These are phyloP conservation scores for Steatornis caripensis DNA, from an alignment of 2,113 vertebrate species.

Conservation along the genomic window DNA sequence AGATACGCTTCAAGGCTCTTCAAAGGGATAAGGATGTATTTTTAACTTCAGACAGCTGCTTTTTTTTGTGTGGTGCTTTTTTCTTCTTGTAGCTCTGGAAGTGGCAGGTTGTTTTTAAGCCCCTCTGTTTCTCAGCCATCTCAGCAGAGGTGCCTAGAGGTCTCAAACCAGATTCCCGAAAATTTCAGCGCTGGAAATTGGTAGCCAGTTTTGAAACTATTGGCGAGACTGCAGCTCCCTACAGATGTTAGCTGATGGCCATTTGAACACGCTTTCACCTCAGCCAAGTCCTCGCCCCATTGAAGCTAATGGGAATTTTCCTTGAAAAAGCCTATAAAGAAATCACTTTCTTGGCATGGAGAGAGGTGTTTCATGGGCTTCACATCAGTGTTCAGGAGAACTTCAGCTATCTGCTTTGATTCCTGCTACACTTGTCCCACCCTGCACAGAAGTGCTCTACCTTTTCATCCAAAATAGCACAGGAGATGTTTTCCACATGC, in stretches of 20 bases:
- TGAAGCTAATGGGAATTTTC: slow-evolving; percentile 47
- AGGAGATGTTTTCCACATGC: slow-evolving; percentile 49
- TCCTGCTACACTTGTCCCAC: not conserved
- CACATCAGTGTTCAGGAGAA: not conserved
- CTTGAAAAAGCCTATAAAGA: slow-evolving; percentile 38
- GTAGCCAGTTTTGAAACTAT: not conserved
- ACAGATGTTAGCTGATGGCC: slow-evolving; percentile 8
- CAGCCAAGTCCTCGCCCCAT: slow-evolving; percentile 24
- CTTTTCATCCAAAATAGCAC: slow-evolving; percentile 44
- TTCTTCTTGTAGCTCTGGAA: not conserved
- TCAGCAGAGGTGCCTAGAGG: not conserved
- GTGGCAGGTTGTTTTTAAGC: slow-evolving; percentile 17
- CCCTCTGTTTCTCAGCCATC: not conserved
- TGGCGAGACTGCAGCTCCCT: slow-evolving; percentile 11
- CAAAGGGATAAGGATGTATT: slow-evolving; percentile 28
- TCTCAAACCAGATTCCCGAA: not conserved
- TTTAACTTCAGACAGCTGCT: slow-evolving; percentile 26
- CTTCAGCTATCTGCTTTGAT: slow-evolving; percentile 55
- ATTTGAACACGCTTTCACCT: not conserved
- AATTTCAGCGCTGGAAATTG: not conserved
- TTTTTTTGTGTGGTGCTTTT: not conserved
- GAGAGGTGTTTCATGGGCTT: slow-evolving; percentile 35
- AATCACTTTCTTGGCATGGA: slow-evolving; percentile 12
- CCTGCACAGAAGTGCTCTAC: not conserved
- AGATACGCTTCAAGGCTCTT: not conserved